Evolutionary conservation across 2,888 invertebrate species (phyloP).

Genomic region (Torymus auratus): DNA sequence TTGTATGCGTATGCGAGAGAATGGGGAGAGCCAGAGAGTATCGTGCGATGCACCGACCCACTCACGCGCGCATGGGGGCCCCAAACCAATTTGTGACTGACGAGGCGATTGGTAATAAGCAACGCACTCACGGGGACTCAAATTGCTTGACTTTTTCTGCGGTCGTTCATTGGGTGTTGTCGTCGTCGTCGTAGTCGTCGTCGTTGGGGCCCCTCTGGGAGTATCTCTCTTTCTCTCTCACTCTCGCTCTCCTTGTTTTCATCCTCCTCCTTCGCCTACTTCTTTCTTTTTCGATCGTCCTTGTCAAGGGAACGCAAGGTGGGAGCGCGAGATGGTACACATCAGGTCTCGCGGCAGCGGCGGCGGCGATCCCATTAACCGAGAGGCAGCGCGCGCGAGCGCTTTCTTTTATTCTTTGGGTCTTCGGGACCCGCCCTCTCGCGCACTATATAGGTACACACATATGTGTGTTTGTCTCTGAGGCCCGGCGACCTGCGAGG

Average conservation of each 20-base stretch:
- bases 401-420: constrained; percentile 55
- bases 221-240: constrained; percentile 47
- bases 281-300: constrained; percentile 57
- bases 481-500: constrained; percentile 34
- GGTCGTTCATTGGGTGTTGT: constrained; percentile 73
- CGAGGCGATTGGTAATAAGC: constrained; percentile 76
- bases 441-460: background rate
- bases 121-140: constrained; percentile 69
- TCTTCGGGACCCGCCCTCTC: constrained; percentile 56
- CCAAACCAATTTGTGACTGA: constrained; percentile 76
- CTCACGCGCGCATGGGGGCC: constrained; percentile 47
- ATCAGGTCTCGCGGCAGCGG: constrained; percentile 37
- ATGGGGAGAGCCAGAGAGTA: background rate
- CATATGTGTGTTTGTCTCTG: constrained; percentile 47
- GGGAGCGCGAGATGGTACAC: constrained; percentile 48
- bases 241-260: constrained; percentile 50
- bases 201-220: constrained; percentile 58
- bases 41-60: constrained; percentile 12
- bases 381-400: constrained; percentile 28
- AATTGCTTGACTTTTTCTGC: constrained; percentile 75
- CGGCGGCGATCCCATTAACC: constrained; percentile 62
- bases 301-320: constrained; percentile 50
- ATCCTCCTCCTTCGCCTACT: constrained; percentile 43
- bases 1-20: background rate
- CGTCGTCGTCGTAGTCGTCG: constrained; percentile 73